Percentiles rank a stretch among this genome's conserved stretches.
These are phyloP conservation scores for Leptopilina clavipes DNA, from an alignment of 1,140 invertebrate species.

Conservation along the genomic window DNA sequence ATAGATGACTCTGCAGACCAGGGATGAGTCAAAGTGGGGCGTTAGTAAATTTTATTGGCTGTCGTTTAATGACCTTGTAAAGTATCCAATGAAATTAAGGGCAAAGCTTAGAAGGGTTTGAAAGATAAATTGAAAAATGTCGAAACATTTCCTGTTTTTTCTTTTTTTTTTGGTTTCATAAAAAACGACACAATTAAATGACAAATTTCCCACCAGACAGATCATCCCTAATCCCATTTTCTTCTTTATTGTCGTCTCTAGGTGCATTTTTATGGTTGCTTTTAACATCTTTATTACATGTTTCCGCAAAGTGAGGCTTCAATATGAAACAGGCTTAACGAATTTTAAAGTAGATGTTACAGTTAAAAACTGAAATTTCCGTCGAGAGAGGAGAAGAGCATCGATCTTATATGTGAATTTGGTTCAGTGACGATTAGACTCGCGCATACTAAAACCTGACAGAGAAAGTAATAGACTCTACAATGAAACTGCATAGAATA, in stretches of 20 bases:
- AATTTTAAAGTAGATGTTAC: slow-evolving; percentile 20
- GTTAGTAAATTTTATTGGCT: too few relatives aligned
- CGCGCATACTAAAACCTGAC: neutral
- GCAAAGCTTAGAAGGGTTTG: too few relatives aligned
- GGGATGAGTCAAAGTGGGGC: too few relatives aligned
- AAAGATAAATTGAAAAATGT: too few relatives aligned
- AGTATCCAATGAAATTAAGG: too few relatives aligned
- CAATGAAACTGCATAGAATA: neutral
- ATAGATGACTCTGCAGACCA: too few relatives aligned
- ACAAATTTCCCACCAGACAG: neutral
- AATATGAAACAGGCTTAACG: slow-evolving; percentile 1
- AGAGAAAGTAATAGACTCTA: neutral
- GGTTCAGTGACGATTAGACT: slow-evolving; percentile 15
- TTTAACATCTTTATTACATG: neutral
- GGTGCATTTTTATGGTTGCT: slow-evolving; percentile 2
- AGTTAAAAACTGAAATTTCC: neutral
- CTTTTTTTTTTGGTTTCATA: too few relatives aligned
- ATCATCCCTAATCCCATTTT: slow-evolving; percentile 32
- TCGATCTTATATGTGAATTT: neutral
- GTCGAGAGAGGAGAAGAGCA: neutral
- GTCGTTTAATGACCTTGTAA: too few relatives aligned
- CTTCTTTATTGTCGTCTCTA: slow-evolving; percentile 71
- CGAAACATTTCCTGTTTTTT: too few relatives aligned
- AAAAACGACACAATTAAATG: neutral
- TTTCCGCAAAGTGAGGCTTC: slow-evolving; percentile 6